These are phyloP conservation scores for Zoanthus gigantus DNA, from an alignment of 92 coral and sea anemone species.

Conservation along the genomic window DNA sequence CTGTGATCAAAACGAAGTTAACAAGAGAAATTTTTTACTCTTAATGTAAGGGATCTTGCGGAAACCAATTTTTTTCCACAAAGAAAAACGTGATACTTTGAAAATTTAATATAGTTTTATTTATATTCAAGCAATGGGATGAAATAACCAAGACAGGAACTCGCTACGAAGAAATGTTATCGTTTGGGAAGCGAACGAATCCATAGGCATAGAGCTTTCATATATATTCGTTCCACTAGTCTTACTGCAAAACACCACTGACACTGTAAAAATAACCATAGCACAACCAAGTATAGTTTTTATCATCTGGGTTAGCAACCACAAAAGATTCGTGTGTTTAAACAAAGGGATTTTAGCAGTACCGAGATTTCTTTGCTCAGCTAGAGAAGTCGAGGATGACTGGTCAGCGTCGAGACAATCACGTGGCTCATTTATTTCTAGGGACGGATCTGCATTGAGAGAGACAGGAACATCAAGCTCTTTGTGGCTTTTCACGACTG, in stretches of 20 bases:
- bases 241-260: not conserved
- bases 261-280: conserved; percentile 2
- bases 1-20: no score
- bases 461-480: not conserved
- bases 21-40: no score
- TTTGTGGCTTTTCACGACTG: not conserved
- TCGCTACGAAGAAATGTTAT: not conserved
- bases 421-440: not conserved
- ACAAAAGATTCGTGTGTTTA: not conserved
- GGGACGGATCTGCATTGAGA: not conserved
- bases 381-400: not conserved
- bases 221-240: not conserved
- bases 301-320: not conserved
- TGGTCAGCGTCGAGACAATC: not conserved
- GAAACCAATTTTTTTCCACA: not conserved
- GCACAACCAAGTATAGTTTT: conserved; percentile 9
- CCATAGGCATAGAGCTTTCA: not conserved
- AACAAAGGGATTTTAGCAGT: not conserved
- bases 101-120: not conserved
- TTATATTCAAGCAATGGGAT: conserved; percentile 2
- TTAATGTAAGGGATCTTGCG: no score
- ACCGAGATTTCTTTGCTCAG: not conserved
- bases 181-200: not conserved
- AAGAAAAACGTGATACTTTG: not conserved
- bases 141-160: conserved; percentile 10